These are phyloP conservation scores for Coturnix japonica DNA, from an alignment of 2,113 vertebrate species.

Conservation along the genomic window DNA sequence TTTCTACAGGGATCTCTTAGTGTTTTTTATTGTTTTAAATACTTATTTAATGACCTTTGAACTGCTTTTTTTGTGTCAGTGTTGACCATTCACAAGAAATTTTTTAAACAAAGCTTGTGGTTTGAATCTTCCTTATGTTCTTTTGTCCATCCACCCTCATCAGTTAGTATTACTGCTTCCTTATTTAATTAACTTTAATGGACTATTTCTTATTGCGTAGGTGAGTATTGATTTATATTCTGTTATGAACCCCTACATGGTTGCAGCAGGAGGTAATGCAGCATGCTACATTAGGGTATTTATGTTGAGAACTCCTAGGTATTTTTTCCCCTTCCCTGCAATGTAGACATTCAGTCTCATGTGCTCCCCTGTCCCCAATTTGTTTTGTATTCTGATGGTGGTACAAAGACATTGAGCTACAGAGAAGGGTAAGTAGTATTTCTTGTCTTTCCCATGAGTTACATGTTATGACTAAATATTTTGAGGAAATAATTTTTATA, in stretches of 20 bases:
- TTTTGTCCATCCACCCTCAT: not conserved
- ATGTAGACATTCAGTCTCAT: not conserved
- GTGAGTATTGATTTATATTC: not conserved
- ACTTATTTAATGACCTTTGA: not conserved
- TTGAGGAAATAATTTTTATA: not conserved
- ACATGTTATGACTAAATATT: not conserved
- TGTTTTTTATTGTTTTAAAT: not conserved
- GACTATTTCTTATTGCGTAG: conserved; percentile 7
- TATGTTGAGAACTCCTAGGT: conserved; percentile 1
- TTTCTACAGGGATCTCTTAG: not conserved
- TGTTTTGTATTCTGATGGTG: conserved; percentile 53
- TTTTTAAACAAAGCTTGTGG: not conserved
- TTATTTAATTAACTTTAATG: not conserved
- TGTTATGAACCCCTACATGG: not conserved
- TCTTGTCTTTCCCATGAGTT: conserved; percentile 9
- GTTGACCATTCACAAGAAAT: not conserved
- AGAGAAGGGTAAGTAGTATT: conserved; percentile 37
- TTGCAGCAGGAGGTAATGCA: not conserved
- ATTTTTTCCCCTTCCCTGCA: not conserved
- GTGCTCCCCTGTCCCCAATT: not conserved
- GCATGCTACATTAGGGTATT: not conserved
- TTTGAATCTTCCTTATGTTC: not conserved
- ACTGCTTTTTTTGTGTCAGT: not conserved
- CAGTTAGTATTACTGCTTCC: not conserved
- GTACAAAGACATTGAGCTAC: conserved; percentile 34